Conservation (phyloP, 1,140 invertebrate genomes). For the Procambarus clarkii region DNA sequence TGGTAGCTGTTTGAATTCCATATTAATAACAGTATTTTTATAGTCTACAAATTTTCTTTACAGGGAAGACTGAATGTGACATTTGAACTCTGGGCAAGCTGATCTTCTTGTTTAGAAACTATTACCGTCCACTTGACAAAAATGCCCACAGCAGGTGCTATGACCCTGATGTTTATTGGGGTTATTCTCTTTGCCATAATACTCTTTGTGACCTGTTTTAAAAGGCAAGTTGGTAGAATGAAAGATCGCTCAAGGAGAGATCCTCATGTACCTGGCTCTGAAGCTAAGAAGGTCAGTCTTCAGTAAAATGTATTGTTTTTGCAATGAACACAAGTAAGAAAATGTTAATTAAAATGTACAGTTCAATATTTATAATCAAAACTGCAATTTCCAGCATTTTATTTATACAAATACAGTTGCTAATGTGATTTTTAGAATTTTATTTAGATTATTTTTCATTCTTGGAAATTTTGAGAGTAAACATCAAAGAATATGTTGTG, state of each 20-base stretch:
- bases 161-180: constrained; percentile 59
- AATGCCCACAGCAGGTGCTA: constrained; percentile 57
- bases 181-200: constrained; percentile 58
- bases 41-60: background rate
- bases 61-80: background rate
- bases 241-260: constrained; percentile 50
- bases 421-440: too few relatives aligned
- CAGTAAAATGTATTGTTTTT: background rate
- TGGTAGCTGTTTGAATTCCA: too few relatives aligned
- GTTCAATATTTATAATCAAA: background rate
- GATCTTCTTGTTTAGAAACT: background rate
- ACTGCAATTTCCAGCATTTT: too few relatives aligned
- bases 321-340: background rate
- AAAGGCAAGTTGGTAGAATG: constrained; percentile 52
- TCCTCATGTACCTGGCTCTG: constrained; percentile 55
- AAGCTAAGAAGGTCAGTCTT: constrained; percentile 50
- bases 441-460: too few relatives aligned
- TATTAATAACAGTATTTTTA: too few relatives aligned
- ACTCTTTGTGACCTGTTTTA: constrained; percentile 51
- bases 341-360: background rate
- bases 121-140: background rate
- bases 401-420: too few relatives aligned
- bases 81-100: background rate
- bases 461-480: too few relatives aligned
- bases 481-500: too few relatives aligned